These are phyloP conservation scores for Stegastes partitus DNA, from an alignment of 2,113 vertebrate genomes.

Conservation along the genomic window DNA sequence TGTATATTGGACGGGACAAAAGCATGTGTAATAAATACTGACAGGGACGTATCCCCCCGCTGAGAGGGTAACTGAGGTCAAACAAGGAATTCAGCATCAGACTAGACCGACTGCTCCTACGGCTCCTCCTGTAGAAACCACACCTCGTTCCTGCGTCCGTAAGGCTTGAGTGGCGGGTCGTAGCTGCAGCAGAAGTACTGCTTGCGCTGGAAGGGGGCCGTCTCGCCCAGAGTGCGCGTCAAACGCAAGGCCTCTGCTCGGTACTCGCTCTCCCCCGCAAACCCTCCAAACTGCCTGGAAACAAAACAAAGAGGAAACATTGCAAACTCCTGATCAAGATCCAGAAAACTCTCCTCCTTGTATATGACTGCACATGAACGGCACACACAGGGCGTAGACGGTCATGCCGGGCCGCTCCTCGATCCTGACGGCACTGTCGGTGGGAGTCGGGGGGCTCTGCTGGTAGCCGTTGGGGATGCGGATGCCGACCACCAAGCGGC, in stretches of 20 bases:
- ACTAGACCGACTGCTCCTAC: conserved; percentile 46
- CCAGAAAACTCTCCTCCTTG: neutral
- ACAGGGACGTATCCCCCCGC: too few species aligned
- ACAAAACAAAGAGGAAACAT: neutral
- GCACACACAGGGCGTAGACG: conserved; percentile 89
- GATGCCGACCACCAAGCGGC: conserved; percentile 88
- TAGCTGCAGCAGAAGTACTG: conserved; percentile 92
- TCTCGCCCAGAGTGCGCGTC: conserved; percentile 87
- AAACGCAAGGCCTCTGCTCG: conserved; percentile 86
- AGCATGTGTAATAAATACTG: too few species aligned
- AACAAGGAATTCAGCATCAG: conserved; percentile 19
- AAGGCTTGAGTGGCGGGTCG: conserved; percentile 92
- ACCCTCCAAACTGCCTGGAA: conserved; percentile 92
- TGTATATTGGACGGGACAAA: too few species aligned
- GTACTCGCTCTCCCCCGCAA: conserved; percentile 90
- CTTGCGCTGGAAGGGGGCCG: conserved; percentile 86
- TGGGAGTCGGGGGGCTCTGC: conserved; percentile 85
- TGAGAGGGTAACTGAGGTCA: neutral
- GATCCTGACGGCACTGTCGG: conserved; percentile 84
- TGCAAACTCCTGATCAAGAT: neutral
- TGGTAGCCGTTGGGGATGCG: conserved; percentile 89
- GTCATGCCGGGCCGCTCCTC: conserved; percentile 90
- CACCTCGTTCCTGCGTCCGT: conserved; percentile 91
- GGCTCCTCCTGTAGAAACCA: conserved; percentile 91
- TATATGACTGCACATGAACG: neutral